Evolutionary conservation across 1,140 invertebrate species (phyloP), one percentile per base, ranked within the genome.

Genomic region (Zaprionus nigranus): DNA sequence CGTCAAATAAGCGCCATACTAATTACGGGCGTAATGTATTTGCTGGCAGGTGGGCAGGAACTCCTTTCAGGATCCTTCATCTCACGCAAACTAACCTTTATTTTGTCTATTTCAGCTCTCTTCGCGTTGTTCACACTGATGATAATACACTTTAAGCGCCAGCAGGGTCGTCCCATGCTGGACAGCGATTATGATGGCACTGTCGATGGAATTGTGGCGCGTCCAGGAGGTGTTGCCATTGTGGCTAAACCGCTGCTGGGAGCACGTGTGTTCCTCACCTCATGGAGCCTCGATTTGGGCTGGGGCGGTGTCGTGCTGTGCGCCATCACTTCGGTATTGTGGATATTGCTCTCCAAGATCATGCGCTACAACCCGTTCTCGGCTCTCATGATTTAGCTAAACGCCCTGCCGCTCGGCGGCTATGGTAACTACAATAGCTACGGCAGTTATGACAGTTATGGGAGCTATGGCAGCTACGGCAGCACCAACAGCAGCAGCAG

Each of bases 1-100:
- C 96, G 97, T 84, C 97, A 98, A 94, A 97, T 98, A 64, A 97
- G 97, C 78, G 97, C 97, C 2, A 97, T 98, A 5, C 94, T 98
- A 11, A 96, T 98, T 3, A 98, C 97, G 0, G 97, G 97, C 20
- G 97, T 98, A 28, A 98, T 98, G 97, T 98, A 98, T 93, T 93
- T 98, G 22, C 92, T 98, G 78, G 97, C 97, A 93, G 97, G 97
- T 97, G 93, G 94, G 86, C 84, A 13, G n/a, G 0, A 3, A 2
- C n/a, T 46, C 6, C 40, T 11, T 9, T 5, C 2, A 2, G 38
- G 1, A 15, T 12, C 17, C 0, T 34, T 24, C 43, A 26, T 26
- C 13, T 12, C 3, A 38, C 34, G 3, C 22, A 49, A 15, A 58
- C n/a, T 28, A 7, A 34, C 15, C 28, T 66, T 34, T 20, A 13